Percentiles rank a stretch among this genome's conserved stretches.
These are phyloP conservation scores for Crotalus helleri DNA, from an alignment of 2,113 vertebrate genomes.

Conservation along the genomic window DNA sequence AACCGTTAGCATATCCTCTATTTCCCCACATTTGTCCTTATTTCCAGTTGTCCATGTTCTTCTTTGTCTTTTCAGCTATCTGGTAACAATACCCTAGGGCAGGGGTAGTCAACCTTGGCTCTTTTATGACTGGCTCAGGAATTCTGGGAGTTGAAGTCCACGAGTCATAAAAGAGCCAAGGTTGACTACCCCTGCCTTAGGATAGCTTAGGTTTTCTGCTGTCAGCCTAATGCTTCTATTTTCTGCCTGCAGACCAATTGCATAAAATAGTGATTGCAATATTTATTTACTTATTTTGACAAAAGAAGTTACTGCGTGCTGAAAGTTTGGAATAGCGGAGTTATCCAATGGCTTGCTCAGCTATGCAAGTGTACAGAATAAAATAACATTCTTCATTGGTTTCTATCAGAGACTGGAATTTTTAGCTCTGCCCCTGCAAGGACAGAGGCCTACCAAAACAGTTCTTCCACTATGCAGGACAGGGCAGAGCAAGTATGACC, in stretches of 20 bases:
- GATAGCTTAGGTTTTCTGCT: background rate
- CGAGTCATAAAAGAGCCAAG: too few relatives aligned
- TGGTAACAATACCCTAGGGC: background rate
- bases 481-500: background rate
- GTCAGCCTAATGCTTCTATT: background rate
- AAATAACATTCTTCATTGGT: background rate
- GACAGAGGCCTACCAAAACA: background rate
- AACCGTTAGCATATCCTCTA: background rate
- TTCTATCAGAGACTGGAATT: background rate
- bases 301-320: background rate
- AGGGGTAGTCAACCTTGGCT: too few relatives aligned
- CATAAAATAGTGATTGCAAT: background rate
- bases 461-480: background rate
- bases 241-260: background rate
- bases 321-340: background rate
- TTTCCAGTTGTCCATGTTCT: background rate
- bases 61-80: background rate
- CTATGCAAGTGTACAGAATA: background rate
- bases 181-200: background rate
- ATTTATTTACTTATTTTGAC: background rate
- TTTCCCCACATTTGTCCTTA: background rate
- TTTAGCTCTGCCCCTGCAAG: background rate
- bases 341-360: background rate
- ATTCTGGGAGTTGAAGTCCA: too few relatives aligned
- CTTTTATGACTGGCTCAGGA: too few relatives aligned